These are phyloP conservation scores for Nebria salina DNA, from an alignment of 2,888 invertebrate species.

Conservation along the genomic window DNA sequence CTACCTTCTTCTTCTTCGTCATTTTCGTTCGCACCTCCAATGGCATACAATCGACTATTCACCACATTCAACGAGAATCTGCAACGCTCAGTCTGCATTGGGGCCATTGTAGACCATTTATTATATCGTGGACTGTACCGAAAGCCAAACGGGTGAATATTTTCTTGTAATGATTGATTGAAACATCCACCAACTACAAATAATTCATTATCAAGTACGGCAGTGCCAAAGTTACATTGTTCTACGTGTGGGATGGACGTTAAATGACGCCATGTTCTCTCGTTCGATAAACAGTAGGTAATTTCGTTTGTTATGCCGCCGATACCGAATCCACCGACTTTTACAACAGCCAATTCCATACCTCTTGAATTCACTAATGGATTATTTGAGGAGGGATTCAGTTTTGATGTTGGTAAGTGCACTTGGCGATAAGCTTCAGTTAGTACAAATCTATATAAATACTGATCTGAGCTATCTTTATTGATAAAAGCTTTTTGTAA, in stretches of 20 bases:
- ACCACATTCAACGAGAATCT: conserved; percentile 73
- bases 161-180: conserved; percentile 73
- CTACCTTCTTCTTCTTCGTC: conserved; percentile 62
- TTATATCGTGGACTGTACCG: conserved; percentile 67
- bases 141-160: conserved; percentile 78
- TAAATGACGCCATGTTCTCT: conserved; percentile 71
- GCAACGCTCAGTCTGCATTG: conserved; percentile 73
- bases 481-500: conserved; percentile 53
- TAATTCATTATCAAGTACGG: conserved; percentile 73
- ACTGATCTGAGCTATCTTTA: conserved; percentile 54
- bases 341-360: conserved; percentile 74
- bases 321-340: conserved; percentile 75
- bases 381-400: conserved; percentile 47
- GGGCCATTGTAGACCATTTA: conserved; percentile 75
- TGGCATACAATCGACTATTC: conserved; percentile 67
- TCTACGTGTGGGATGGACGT: conserved; percentile 78
- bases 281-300: conserved; percentile 70
- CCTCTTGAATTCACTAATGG: conserved; percentile 71
- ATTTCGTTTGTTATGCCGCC: conserved; percentile 75
- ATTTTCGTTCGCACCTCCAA: conserved; percentile 72
- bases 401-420: conserved; percentile 35
- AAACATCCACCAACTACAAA: conserved; percentile 79
- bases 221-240: conserved; percentile 77
- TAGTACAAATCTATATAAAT: conserved; percentile 59
- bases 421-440: conserved; percentile 59